phyloP scores from a whole-genome alignment of 2,888 invertebrate genomes.

The Unio delphinus region DNA sequence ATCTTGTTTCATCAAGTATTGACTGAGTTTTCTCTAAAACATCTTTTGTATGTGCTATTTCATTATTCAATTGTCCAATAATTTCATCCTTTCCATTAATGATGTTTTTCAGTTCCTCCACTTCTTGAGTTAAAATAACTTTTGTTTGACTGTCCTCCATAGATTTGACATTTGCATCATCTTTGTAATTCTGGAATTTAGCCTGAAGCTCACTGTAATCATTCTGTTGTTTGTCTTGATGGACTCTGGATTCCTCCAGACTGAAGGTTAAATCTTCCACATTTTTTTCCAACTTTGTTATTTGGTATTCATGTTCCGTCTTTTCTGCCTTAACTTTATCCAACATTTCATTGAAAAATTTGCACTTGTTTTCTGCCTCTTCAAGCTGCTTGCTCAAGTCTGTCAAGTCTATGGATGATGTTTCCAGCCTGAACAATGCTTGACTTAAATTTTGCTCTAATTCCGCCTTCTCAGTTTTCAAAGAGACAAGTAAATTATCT shows the following conservation, averaged over 20 bases:
- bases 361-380: constrained; percentile 16
- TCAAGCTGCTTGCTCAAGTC: constrained; percentile 4
- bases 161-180: constrained; percentile 4
- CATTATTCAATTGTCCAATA: constrained; percentile 6
- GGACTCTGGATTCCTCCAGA: constrained; percentile 11
- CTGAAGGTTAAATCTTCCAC: constrained; percentile 18
- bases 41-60: constrained; percentile 1
- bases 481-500: neutral
- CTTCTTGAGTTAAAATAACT: neutral
- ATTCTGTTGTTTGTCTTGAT: constrained; percentile 13
- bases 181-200: constrained; percentile 3
- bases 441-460: constrained; percentile 1
- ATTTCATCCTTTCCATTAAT: constrained; percentile 7
- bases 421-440: neutral
- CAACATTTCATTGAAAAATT: constrained; percentile 7
- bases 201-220: constrained; percentile 3
- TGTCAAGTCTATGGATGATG: constrained; percentile 6
- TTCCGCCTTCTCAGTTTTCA: constrained; percentile 7
- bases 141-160: neutral
- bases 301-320: constrained; percentile 7
- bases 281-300: constrained; percentile 11
- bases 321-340: constrained; percentile 14
- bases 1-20: too few species aligned
- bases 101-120: constrained; percentile 3
- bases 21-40: too few species aligned